Percentiles rank a stretch among this genome's conserved stretches.
phyloP scores from a whole-genome alignment of 2,113 vertebrate species.

The Eclectus roratus region DNA sequence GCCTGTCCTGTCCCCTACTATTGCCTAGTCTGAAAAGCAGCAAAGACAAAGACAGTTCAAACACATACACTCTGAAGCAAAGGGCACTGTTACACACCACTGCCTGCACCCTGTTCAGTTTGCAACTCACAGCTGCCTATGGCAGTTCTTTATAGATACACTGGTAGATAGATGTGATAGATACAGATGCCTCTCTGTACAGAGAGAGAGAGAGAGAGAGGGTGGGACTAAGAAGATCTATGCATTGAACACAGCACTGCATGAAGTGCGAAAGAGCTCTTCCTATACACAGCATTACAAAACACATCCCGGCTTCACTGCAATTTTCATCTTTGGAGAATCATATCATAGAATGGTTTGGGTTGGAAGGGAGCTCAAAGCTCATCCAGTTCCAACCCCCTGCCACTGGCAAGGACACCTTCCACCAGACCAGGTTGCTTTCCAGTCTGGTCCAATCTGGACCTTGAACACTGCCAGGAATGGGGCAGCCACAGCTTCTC shows the following conservation, averaged over 20 bases:
- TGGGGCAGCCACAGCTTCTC: neutral
- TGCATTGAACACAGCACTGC: neutral
- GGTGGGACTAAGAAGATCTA: neutral
- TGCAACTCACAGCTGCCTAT: rapidly evolving
- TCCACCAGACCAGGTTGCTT: neutral
- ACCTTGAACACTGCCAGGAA: neutral
- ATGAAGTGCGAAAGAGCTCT: neutral
- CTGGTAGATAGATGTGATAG: rapidly evolving
- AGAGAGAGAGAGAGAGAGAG: too few relatives aligned
- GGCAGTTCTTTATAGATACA: neutral
- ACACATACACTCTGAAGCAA: neutral
- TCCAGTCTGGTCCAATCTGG: neutral
- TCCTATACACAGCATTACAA: neutral
- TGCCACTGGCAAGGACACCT: neutral
- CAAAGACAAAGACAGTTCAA: neutral
- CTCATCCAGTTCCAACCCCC: neutral
- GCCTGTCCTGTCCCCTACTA: neutral
- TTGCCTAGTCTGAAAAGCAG: neutral
- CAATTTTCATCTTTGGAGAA: neutral
- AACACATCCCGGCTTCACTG: neutral
- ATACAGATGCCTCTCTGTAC: too few relatives aligned
- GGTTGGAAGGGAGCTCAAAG: neutral
- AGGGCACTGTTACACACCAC: neutral
- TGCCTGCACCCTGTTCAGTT: neutral
- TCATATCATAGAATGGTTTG: neutral